These are phyloP conservation scores for Pavo muticus DNA, from an alignment of 2,113 vertebrate species.

Conservation along the genomic window DNA sequence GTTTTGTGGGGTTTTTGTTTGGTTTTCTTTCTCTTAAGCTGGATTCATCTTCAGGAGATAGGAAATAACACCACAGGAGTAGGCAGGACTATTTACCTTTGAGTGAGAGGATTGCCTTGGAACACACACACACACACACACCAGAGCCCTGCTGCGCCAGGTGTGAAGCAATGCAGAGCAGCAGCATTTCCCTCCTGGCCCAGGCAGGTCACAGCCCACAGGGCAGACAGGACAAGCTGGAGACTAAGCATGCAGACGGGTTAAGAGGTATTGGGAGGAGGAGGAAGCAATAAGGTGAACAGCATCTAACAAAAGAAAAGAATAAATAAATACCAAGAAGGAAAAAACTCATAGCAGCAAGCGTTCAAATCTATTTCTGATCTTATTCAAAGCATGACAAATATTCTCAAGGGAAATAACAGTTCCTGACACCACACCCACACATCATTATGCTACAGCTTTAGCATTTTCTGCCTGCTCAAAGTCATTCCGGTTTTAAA, in stretches of 20 bases:
- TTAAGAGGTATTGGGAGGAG: background rate
- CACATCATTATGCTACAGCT: conserved; percentile 51
- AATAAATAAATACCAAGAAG: conserved; percentile 22
- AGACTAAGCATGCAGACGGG: conserved; percentile 48
- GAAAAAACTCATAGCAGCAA: background rate
- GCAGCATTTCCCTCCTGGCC: background rate
- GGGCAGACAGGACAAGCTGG: conserved; percentile 41
- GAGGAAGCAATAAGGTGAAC: conserved; percentile 26
- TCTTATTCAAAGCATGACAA: conserved; percentile 66
- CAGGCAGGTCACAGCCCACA: background rate
- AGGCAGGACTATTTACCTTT: background rate
- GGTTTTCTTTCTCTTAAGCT: background rate
- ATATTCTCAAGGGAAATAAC: conserved; percentile 69
- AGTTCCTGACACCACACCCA: conserved; percentile 71
- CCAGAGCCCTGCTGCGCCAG: background rate
- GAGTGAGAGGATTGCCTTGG: background rate
- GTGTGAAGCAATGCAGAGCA: background rate
- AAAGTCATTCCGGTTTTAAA: conserved; percentile 37
- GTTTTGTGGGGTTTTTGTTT: background rate
- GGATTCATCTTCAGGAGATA: background rate
- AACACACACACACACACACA: background rate
- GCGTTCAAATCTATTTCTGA: conserved; percentile 45
- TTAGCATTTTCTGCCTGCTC: conserved; percentile 48
- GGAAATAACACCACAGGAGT: background rate
- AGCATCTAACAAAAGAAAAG: conserved; percentile 17